Evolutionary conservation across 2,797 vertebrate genomes (phyloP).

Genomic region (Chaetodon trifasciatus): DNA sequence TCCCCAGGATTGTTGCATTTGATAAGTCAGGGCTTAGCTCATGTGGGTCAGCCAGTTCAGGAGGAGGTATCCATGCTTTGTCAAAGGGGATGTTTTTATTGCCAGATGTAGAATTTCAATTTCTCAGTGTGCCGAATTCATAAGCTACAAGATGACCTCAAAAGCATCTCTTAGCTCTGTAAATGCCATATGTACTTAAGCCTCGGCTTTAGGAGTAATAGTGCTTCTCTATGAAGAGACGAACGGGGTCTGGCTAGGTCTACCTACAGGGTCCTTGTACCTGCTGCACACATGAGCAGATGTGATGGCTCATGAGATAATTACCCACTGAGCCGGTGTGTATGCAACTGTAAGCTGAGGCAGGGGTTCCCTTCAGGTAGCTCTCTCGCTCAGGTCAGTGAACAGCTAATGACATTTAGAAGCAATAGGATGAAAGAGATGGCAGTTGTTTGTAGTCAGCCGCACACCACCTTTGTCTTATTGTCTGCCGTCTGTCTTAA

Average conservation of each 20-base stretch:
- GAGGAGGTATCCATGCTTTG: conserved; percentile 47
- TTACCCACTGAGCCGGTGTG: conserved; percentile 77
- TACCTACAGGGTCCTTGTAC: conserved; percentile 64
- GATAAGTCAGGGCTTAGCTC: conserved; percentile 50
- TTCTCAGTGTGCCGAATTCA: conserved; percentile 39
- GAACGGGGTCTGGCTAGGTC: conserved; percentile 46
- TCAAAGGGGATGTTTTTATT: conserved; percentile 48
- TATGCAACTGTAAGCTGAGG: conserved; percentile 71
- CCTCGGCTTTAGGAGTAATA: conserved; percentile 43
- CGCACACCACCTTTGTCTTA: conserved; percentile 78
- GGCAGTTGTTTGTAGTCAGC: conserved; percentile 78
- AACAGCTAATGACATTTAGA: conserved; percentile 84
- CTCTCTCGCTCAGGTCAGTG: conserved; percentile 74
- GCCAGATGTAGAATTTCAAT: conserved; percentile 56
- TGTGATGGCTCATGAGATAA: conserved; percentile 77
- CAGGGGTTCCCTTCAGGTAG: conserved; percentile 80
- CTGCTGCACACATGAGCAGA: conserved; percentile 73
- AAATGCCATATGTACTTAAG: conserved; percentile 56
- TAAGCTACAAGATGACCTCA: conserved; percentile 60
- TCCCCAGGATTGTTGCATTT: conserved; percentile 52
- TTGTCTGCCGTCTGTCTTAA: conserved; percentile 82
- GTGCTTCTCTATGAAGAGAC: conserved; percentile 41
- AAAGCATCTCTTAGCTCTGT: conserved; percentile 50
- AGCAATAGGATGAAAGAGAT: conserved; percentile 78
- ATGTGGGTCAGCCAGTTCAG: conserved; percentile 52